These are phyloP conservation scores for Pelecanus crispus DNA, from an alignment of 2,113 vertebrate genomes.

Conservation along the genomic window DNA sequence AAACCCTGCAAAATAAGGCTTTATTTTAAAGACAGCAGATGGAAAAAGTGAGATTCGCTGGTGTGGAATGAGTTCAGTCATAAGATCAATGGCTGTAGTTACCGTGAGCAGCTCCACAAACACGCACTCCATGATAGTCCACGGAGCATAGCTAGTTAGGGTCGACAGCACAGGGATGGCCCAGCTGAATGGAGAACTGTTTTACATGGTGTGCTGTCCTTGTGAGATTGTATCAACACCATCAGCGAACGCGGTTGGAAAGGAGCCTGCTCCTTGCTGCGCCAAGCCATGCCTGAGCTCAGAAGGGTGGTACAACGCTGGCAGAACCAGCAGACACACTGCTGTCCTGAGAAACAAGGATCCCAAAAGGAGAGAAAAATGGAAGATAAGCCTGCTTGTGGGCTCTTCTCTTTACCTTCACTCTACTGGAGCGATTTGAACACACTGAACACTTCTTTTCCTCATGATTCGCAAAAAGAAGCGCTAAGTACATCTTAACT, in stretches of 20 bases:
- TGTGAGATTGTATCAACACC: not conserved
- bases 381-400: not conserved
- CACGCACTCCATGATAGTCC: accelerated
- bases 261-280: not conserved
- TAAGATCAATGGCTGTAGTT: not conserved
- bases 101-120: accelerated
- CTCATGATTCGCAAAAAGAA: not conserved
- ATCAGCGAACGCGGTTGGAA: accelerated
- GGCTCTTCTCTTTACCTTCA: not conserved
- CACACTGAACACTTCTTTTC: not conserved
- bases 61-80: not conserved
- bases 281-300: not conserved
- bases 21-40: not conserved
- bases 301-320: accelerated
- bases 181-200: not conserved
- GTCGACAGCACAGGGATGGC: accelerated
- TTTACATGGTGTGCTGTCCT: not conserved
- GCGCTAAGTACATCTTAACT: not conserved
- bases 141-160: not conserved
- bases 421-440: not conserved
- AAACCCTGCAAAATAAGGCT: not conserved
- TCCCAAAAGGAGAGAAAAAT: not conserved
- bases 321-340: accelerated
- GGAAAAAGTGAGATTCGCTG: not conserved
- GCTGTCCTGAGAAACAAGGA: not conserved